Percentiles rank a stretch among this genome's conserved stretches.
These are phyloP conservation scores for Hypomecis punctinalis DNA, from an alignment of 2,888 invertebrate species.

Conservation along the genomic window DNA sequence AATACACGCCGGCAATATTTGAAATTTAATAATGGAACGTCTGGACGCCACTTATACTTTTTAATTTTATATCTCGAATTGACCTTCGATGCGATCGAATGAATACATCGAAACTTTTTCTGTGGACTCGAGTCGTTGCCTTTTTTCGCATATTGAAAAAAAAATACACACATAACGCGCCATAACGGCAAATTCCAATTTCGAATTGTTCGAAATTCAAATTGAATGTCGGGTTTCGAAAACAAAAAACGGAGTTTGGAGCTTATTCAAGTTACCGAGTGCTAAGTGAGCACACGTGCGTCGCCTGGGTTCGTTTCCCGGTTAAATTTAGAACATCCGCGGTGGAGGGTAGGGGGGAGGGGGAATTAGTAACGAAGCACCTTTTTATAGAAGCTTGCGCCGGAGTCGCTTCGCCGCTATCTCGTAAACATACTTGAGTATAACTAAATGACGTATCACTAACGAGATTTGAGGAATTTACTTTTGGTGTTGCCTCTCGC, in stretches of 20 bases:
- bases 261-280: slow-evolving; percentile 73
- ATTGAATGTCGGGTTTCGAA: slow-evolving; percentile 38
- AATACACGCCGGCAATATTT: slow-evolving; percentile 78
- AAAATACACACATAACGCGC: slow-evolving; percentile 41
- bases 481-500: not conserved
- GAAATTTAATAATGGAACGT: slow-evolving; percentile 77
- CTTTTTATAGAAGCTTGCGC: slow-evolving; percentile 80
- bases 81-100: slow-evolving; percentile 80
- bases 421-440: slow-evolving; percentile 48
- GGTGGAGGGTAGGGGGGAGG: slow-evolving; percentile 50
- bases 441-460: slow-evolving; percentile 44
- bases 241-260: slow-evolving; percentile 41
- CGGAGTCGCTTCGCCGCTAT: slow-evolving; percentile 56
- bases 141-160: slow-evolving; percentile 53
- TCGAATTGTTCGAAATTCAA: slow-evolving; percentile 44
- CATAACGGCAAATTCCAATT: slow-evolving; percentile 35
- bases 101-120: slow-evolving; percentile 74
- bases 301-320: slow-evolving; percentile 70
- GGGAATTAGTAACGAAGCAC: slow-evolving; percentile 73
- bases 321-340: slow-evolving; percentile 72
- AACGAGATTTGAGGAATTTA: slow-evolving; percentile 18
- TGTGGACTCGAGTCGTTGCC: slow-evolving; percentile 54
- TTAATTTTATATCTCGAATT: slow-evolving; percentile 79
- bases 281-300: slow-evolving; percentile 81
- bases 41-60: slow-evolving; percentile 80